These are phyloP conservation scores for Rhagium mordax DNA, from an alignment of 2,888 invertebrate species.

Conservation along the genomic window DNA sequence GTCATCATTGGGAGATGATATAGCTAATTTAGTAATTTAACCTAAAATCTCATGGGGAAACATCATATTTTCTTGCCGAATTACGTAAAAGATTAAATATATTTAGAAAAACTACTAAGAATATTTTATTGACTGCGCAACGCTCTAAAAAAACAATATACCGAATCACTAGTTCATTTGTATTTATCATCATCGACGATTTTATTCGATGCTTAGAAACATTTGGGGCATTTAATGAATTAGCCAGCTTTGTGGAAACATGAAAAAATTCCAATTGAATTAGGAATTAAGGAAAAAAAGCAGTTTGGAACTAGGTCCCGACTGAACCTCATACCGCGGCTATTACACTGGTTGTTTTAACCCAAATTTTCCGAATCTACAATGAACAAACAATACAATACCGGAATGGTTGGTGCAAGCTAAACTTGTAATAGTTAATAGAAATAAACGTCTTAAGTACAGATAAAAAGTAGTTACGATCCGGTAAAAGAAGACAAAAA, in stretches of 20 bases:
- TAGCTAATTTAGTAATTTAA: too few species aligned
- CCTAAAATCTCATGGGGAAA: too few species aligned
- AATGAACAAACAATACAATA: slow-evolving; percentile 6
- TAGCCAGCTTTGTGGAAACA: neutral
- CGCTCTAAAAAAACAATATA: too few species aligned
- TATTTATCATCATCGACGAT: too few species aligned
- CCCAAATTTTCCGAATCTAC: neutral
- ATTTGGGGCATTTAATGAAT: too few species aligned
- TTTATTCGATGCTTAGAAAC: too few species aligned
- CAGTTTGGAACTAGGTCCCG: neutral
- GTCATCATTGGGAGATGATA: too few species aligned
- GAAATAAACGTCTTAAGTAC: slow-evolving; percentile 45
- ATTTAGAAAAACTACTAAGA: too few species aligned
- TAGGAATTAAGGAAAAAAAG: neutral
- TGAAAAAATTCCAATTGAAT: neutral
- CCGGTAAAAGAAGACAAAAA: slow-evolving; percentile 56
- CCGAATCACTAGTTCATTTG: too few species aligned
- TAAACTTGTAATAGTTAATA: slow-evolving; percentile 34
- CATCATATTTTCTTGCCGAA: too few species aligned
- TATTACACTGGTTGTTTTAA: neutral
- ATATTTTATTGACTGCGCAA: too few species aligned
- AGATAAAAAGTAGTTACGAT: slow-evolving; percentile 39
- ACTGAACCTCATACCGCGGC: neutral
- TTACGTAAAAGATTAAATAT: too few species aligned
- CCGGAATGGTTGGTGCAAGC: slow-evolving; percentile 2